phyloP scores from a whole-genome alignment of 2,797 vertebrate genomes.

The Gallirallus australis region DNA sequence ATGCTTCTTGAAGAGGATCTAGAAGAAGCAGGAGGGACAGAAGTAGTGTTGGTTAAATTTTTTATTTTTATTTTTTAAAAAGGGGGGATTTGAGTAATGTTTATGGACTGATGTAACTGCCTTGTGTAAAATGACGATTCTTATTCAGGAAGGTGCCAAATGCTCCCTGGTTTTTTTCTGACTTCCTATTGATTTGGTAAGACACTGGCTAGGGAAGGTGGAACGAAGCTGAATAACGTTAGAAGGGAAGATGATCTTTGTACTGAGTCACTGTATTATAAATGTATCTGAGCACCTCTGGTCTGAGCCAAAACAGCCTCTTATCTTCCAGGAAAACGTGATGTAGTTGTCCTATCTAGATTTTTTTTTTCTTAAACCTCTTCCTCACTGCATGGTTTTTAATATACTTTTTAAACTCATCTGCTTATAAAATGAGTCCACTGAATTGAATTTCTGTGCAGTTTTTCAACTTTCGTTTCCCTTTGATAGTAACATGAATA shows the following conservation, averaged over 20 bases:
- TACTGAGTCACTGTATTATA: not conserved
- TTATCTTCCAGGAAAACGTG: not conserved
- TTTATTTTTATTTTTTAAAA: not conserved
- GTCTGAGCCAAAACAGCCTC: not conserved
- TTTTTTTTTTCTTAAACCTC: not conserved
- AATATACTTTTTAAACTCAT: not conserved
- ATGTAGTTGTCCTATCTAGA: not conserved
- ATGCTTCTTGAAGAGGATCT: not conserved
- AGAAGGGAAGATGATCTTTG: not conserved
- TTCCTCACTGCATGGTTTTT: not conserved
- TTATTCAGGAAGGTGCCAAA: not conserved
- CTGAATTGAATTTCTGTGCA: not conserved
- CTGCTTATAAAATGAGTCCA: not conserved
- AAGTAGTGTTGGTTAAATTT: not conserved
- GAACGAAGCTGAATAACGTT: not conserved
- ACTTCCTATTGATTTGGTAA: not conserved
- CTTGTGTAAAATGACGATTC: not conserved
- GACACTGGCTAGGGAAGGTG: not conserved
- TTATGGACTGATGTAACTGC: not conserved
- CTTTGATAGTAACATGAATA: not conserved
- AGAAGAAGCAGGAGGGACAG: not conserved
- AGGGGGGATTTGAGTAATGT: not conserved
- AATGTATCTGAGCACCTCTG: not conserved
- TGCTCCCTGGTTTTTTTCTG: not conserved
- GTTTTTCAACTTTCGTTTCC: not conserved